These are phyloP conservation scores for Sminthurinus aureus DNA, from an alignment of 2,888 invertebrate genomes.

Conservation along the genomic window DNA sequence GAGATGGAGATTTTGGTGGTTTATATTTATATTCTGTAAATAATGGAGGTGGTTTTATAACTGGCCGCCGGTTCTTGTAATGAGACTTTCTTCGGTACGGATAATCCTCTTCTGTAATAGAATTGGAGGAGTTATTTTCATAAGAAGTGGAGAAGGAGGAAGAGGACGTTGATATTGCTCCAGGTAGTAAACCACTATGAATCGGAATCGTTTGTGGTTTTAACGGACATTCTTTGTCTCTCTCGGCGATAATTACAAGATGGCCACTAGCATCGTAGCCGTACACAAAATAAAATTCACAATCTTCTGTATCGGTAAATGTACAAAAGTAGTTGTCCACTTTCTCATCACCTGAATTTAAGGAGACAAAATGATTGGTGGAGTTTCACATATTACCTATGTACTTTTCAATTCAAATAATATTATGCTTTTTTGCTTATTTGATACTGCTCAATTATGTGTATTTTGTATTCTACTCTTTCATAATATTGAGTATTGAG, in stretches of 20 bases:
- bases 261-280: conserved; percentile 37
- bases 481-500: not conserved
- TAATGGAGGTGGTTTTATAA: not conserved
- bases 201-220: too few relatives aligned
- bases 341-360: conserved; percentile 29
- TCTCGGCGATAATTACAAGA: conserved; percentile 32
- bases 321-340: conserved; percentile 29
- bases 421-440: too few relatives aligned
- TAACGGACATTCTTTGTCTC: conserved; percentile 35
- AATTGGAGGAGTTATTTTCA: not conserved
- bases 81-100: not conserved
- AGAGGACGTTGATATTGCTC: not conserved
- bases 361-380: not conserved
- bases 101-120: not conserved
- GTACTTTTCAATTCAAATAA: too few relatives aligned
- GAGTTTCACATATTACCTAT: too few relatives aligned
- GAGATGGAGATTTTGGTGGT: not conserved
- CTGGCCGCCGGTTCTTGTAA: not conserved
- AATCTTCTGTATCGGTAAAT: conserved; percentile 28
- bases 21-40: not conserved
- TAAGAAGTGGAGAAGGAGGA: not conserved
- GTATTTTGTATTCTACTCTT: too few relatives aligned
- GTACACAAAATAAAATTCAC: conserved; percentile 40
- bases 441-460: too few relatives aligned
- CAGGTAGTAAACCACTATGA: not conserved